Evolutionary conservation across 2,888 invertebrate genomes (phyloP).

Genomic region (Drymonia ruficornis): DNA sequence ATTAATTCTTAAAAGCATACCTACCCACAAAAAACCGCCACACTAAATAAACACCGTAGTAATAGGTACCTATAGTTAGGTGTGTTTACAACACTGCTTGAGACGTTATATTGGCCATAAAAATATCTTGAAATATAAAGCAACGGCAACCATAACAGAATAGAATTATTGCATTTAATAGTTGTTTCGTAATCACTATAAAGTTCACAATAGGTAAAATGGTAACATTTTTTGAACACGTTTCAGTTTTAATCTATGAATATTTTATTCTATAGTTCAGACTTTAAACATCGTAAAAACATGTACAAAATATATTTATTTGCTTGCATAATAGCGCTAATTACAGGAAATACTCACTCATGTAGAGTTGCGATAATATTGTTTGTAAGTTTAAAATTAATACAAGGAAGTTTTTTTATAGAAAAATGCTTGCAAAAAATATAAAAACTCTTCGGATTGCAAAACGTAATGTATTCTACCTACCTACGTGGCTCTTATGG

Average conservation of each 20-base stretch:
- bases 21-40: not conserved
- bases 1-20: conserved; percentile 2
- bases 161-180: not conserved
- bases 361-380: not conserved
- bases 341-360: not conserved
- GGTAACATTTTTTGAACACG: no score
- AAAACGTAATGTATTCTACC: no score
- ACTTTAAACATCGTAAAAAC: no score
- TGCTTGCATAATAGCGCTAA: not conserved
- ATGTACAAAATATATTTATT: not conserved
- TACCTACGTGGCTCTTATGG: no score
- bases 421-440: not conserved
- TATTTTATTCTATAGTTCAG: not conserved
- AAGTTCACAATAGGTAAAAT: not conserved
- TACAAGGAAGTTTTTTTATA: not conserved
- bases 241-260: no score
- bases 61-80: not conserved
- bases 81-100: not conserved
- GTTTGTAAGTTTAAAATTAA: not conserved
- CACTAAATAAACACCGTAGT: not conserved
- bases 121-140: not conserved
- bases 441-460: no score
- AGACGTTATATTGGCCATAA: not conserved
- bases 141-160: not conserved
- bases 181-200: not conserved